Conservation (phyloP, 2,113 vertebrate genomes). For the Typhlomys cinereus region DNA sequence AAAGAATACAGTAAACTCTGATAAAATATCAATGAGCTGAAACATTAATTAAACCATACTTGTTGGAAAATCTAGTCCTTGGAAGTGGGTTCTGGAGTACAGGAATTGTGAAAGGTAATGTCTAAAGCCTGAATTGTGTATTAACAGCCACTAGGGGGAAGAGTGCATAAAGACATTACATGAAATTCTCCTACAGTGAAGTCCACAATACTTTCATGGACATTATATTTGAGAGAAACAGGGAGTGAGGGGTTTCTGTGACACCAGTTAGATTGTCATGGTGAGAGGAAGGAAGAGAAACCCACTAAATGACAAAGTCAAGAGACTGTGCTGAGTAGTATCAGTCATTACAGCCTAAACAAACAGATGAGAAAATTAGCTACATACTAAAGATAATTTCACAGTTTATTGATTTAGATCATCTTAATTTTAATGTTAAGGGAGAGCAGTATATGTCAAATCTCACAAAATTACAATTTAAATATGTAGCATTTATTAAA, state of each 20-base stretch:
- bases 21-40: not conserved
- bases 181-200: not conserved
- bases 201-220: not conserved
- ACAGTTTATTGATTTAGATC: not conserved
- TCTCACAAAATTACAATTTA: not conserved
- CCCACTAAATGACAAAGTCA: not conserved
- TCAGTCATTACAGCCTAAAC: not conserved
- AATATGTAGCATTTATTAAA: too few species aligned
- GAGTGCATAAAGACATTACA: not conserved
- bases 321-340: too few species aligned
- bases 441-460: not conserved
- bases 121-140: not conserved
- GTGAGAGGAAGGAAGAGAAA: not conserved
- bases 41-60: not conserved
- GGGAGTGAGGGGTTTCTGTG: not conserved
- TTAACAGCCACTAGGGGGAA: not conserved
- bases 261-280: not conserved
- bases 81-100: not conserved
- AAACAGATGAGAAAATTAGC: rapidly evolving
- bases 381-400: not conserved
- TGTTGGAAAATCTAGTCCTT: not conserved
- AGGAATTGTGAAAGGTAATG: not conserved
- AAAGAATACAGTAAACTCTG: not conserved
- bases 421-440: not conserved
- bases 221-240: not conserved